phyloP scores from a whole-genome alignment of 2,888 invertebrate genomes.

The Cancer borealis region DNA sequence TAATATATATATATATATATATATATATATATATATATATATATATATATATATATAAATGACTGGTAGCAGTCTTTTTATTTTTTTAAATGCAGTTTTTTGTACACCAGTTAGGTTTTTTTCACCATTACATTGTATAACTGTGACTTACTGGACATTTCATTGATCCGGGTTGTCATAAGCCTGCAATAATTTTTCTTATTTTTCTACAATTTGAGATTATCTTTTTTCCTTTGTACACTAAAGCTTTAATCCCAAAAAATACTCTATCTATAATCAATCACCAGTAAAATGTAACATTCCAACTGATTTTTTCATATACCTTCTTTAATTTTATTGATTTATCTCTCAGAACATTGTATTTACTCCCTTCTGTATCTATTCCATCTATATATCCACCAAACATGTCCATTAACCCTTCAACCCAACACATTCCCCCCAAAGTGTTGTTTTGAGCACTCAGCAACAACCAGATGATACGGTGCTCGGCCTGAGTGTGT shows the following conservation, averaged over 20 bases:
- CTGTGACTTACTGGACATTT: not conserved
- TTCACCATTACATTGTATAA: not conserved
- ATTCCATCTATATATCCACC: not conserved
- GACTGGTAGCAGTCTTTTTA: constrained; percentile 17
- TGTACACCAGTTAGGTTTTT: not conserved
- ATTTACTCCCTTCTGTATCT: not conserved
- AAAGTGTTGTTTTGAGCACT: no score
- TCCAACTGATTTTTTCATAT: not conserved
- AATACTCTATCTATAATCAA: constrained; percentile 16
- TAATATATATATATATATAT: not conserved
- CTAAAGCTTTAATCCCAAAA: constrained; percentile 6
- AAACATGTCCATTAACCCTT: no score
- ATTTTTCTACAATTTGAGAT: not conserved
- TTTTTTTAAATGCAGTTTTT: not conserved
- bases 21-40: not conserved
- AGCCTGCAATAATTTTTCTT: not conserved
- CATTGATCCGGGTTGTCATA: not conserved
- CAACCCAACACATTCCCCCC: no score
- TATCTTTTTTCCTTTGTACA: not conserved
- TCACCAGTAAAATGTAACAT: constrained; percentile 33
- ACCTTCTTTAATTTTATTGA: not conserved
- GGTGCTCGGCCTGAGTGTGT: not conserved
- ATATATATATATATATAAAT: not conserved
- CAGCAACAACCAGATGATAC: no score
- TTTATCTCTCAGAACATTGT: not conserved